phyloP scores from a whole-genome alignment of 1,140 invertebrate genomes.

The Ephestia elutella region DNA sequence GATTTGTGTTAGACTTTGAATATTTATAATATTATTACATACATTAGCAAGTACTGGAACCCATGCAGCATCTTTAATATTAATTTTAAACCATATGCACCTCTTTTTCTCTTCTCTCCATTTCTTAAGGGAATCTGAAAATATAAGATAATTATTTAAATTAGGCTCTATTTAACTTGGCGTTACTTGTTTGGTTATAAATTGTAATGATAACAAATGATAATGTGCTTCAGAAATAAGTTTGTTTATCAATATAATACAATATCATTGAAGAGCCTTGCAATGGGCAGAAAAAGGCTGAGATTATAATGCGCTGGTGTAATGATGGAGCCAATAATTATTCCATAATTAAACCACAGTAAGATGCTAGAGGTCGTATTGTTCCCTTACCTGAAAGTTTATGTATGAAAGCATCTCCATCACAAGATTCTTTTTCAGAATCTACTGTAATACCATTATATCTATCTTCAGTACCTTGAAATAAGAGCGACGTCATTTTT shows the following conservation, averaged over 20 bases:
- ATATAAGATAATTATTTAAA: neutral
- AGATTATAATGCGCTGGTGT: too few relatives aligned
- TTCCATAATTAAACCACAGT: too few relatives aligned
- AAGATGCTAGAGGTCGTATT: too few relatives aligned
- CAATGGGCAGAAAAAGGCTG: too few relatives aligned
- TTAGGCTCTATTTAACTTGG: too few relatives aligned
- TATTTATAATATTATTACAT: constrained; percentile 28
- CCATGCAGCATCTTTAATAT: constrained; percentile 81
- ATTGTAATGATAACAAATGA: too few relatives aligned
- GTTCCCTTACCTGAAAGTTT: constrained; percentile 75
- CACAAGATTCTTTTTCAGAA: constrained; percentile 76
- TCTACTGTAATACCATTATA: constrained; percentile 82
- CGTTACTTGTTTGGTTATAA: too few relatives aligned
- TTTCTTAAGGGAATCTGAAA: constrained; percentile 80
- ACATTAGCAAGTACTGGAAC: constrained; percentile 85
- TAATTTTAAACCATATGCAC: constrained; percentile 89
- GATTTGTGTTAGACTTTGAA: constrained; percentile 9
- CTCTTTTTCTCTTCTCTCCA: constrained; percentile 81
- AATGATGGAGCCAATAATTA: too few relatives aligned
- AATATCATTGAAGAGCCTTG: too few relatives aligned
- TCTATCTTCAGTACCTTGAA: constrained; percentile 68
- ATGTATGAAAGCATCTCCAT: constrained; percentile 64
- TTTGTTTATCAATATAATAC: too few relatives aligned
- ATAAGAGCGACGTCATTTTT: neutral
- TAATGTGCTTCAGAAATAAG: too few relatives aligned